Evolutionary conservation across 2,888 invertebrate species (phyloP), one percentile per base, ranked within the genome.

Genomic region (Argynnis bischoffii): DNA sequence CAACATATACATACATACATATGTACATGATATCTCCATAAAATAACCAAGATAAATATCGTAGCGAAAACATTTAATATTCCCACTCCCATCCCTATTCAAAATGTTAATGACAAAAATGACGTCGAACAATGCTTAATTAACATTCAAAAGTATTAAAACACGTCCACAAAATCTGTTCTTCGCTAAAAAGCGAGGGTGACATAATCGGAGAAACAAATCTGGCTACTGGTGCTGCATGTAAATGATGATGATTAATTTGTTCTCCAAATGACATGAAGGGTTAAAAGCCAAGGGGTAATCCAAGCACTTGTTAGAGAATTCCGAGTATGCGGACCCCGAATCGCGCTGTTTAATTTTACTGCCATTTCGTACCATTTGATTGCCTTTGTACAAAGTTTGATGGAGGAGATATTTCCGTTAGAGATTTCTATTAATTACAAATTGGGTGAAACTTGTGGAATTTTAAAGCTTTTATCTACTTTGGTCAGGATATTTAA

Each of bases 181-280:
- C 84, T 74, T 74, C 76, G 76, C 64, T 89, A 89, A 90, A 90
- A 87, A 88, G 85, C 80, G 82, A 85, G 91, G 92, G 91, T 87
- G 90, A 88, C 88, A 88, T 90, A 92, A 92, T 92, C 92, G 90
- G 75, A 88, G 92, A 90, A 92, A 92, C 92, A 92, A 92, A 92
- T 92, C 92, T 90, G 88, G 86, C 89, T 86, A 89, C 90, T 88
- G 86, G 86, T 85, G 80, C 90, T 88, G 92, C 90, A 92, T 92
- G 88, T 90, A 92, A 92, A 92, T 92, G 92, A 92, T 90, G 90
- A 91, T 92, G 92, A 92, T 92, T 92, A 92, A 92, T 92, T 91
- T 90, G 92, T 90, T 89, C 90, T 85, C 87, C 87, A 83, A 91
- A 92, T 91, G 91, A 92, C 91, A 89, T 86, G 91, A 92, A 92